Base-by-base conservation (phyloP, 2,888 invertebrate species). In the Hirtodrosophila trivittata region DNA sequence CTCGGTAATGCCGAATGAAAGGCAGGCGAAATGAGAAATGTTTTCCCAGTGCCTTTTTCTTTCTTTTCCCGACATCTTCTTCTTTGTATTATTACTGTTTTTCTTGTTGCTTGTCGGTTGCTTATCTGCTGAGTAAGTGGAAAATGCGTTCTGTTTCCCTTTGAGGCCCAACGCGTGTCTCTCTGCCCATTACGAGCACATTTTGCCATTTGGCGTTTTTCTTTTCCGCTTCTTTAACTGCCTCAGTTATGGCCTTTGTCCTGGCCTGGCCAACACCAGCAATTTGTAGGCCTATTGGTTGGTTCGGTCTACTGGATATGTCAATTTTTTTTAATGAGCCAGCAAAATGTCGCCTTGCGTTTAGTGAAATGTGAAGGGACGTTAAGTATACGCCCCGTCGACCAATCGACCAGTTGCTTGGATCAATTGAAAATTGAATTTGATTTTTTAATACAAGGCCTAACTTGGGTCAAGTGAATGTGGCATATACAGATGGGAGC, bases 311-410 rank as follows among this genome's bases (percentile, higher is more conserved):
- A 32, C 12, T 39, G 51, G 13, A 64, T 63, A 73, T 78, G 68
- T 71, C 68, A 73, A 75, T 82, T 66, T 66, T 74, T 21, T 74
- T 42, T 74, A 80, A 83, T 77, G 84, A 71, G 63, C 59, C 59
- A 56, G 64, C 72, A 75, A 41, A 75, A 66, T 32, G 47, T 12
- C 28, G 42, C 30, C 30, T 16, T 37, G 25, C 39, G 10, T 8
- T 32, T 41, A 18, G 43, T 39, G 47, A 21, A 43, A 30, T 30
- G 32, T 14, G 32, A 18, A 13, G 30, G 28, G 10, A 18, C 8
- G 39, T 28, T 30, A 46, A 45, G 46, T 12, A 18, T 26, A 28
- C 42, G 26, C 41, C 8, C 14, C 10, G 16, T 1, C 16, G 47
- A 25, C 30, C 60, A 59, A 21, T 21, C 18, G 18, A 21, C 18